Evolutionary conservation across 2,797 vertebrate species (phyloP).

Genomic region (Acanthurus lineatus): DNA sequence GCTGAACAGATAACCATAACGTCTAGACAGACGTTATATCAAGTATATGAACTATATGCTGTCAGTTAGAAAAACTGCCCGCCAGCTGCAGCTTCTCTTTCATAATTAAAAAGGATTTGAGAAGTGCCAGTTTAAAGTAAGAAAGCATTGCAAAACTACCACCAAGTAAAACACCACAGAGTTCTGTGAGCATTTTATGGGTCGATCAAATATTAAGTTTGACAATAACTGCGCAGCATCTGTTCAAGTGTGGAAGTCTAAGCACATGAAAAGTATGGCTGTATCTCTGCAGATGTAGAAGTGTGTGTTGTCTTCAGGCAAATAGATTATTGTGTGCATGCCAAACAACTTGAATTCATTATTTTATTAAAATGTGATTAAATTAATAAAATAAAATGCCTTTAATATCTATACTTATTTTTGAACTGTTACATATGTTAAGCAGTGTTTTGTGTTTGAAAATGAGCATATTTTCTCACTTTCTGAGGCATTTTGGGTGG

Average conservation of each 20-base stretch:
- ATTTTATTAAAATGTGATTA: neutral
- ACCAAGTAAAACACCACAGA: slow-evolving; percentile 1
- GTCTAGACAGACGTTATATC: neutral
- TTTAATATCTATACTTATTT: neutral
- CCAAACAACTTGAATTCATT: slow-evolving; percentile 5
- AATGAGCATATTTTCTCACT: slow-evolving; percentile 12
- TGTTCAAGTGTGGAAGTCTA: neutral
- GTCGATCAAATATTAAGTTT: slow-evolving; percentile 1
- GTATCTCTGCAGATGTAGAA: neutral
- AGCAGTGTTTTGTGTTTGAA: slow-evolving; percentile 10
- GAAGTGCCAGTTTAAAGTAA: neutral
- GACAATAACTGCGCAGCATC: slow-evolving; percentile 1
- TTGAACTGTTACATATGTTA: neutral
- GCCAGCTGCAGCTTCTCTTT: neutral
- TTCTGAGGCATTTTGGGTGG: neutral
- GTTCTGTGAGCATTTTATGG: neutral
- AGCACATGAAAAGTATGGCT: neutral
- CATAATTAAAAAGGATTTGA: neutral
- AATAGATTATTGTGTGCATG: slow-evolving; percentile 8
- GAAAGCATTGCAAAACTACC: slow-evolving; percentile 12
- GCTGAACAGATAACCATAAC: slow-evolving; percentile 10
- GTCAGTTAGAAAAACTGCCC: slow-evolving; percentile 9
- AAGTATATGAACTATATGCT: neutral
- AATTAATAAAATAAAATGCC: neutral
- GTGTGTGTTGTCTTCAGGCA: neutral